These are phyloP conservation scores for Uloborus plumipes DNA, from an alignment of 2,888 invertebrate genomes.

Conservation along the genomic window DNA sequence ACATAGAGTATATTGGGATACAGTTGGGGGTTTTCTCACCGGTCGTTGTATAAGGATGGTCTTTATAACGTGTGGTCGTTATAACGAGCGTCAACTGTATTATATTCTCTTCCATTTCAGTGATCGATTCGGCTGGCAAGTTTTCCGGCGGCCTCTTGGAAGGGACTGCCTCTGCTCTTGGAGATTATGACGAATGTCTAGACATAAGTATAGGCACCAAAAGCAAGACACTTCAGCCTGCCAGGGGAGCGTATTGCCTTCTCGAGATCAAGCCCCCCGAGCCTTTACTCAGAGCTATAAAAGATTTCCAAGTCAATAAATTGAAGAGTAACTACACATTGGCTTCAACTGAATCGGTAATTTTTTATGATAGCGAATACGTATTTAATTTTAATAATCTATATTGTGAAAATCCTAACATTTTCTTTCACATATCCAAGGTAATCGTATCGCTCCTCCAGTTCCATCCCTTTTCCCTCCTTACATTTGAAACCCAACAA, in stretches of 20 bases:
- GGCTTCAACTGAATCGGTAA: conserved; percentile 41
- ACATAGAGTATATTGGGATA: no score
- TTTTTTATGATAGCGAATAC: no score
- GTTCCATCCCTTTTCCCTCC: no score
- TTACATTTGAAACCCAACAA: no score
- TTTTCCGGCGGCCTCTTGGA: conserved; percentile 40
- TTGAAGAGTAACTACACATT: conserved; percentile 5
- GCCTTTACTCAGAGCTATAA: conserved; percentile 32
- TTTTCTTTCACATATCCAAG: no score
- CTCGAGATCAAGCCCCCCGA: conserved; percentile 46
- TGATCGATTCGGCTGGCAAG: conserved; percentile 52
- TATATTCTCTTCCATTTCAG: conserved; percentile 20
- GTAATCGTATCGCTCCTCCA: no score
- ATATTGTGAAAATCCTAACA: no score
- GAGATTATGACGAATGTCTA: conserved; percentile 49
- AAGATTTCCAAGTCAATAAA: conserved; percentile 43
- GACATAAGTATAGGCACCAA: neutral
- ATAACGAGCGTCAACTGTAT: no score
- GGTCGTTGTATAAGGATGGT: no score
- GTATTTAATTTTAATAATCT: no score
- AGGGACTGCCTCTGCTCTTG: conserved; percentile 43
- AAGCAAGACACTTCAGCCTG: neutral
- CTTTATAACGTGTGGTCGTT: no score
- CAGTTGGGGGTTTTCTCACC: no score
- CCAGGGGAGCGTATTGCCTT: conserved; percentile 37